Percentiles rank a stretch among this genome's conserved stretches.
These are phyloP conservation scores for Smutsia gigantea DNA, from an alignment of 2,797 vertebrate genomes.

Conservation along the genomic window DNA sequence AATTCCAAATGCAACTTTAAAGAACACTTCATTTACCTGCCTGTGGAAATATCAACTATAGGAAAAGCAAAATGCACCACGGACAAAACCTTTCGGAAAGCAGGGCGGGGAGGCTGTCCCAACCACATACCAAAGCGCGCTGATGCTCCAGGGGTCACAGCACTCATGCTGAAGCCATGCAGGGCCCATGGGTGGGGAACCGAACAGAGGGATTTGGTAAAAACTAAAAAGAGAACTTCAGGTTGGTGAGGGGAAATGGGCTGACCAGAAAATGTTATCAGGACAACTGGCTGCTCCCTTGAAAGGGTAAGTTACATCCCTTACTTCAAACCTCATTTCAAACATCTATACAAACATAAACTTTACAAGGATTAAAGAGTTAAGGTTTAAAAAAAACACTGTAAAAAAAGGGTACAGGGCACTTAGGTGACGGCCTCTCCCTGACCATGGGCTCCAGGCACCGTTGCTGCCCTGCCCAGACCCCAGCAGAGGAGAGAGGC, in stretches of 20 bases:
- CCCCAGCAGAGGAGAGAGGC: too few relatives aligned
- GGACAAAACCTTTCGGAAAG: background rate
- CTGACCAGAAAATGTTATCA: background rate
- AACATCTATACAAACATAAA: background rate
- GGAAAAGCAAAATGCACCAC: background rate
- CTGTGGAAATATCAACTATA: background rate
- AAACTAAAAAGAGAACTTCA: too few relatives aligned
- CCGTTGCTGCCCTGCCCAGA: background rate
- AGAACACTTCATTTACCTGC: accelerated
- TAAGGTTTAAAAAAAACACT: background rate
- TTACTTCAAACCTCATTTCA: background rate
- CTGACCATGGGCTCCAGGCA: accelerated
- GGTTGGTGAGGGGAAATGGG: accelerated
- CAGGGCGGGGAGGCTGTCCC: accelerated
- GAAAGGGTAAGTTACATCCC: too few relatives aligned
- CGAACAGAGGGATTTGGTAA: background rate
- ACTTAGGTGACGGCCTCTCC: accelerated
- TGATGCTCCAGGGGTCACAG: accelerated
- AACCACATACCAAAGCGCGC: accelerated
- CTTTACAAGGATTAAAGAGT: background rate
- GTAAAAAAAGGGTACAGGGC: background rate
- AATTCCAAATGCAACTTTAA: accelerated
- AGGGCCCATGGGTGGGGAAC: too few relatives aligned
- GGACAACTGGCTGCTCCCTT: background rate
- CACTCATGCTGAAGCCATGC: accelerated